These are phyloP conservation scores for Cyanoderma ruficeps DNA, from an alignment of 2,113 vertebrate genomes.

Conservation along the genomic window DNA sequence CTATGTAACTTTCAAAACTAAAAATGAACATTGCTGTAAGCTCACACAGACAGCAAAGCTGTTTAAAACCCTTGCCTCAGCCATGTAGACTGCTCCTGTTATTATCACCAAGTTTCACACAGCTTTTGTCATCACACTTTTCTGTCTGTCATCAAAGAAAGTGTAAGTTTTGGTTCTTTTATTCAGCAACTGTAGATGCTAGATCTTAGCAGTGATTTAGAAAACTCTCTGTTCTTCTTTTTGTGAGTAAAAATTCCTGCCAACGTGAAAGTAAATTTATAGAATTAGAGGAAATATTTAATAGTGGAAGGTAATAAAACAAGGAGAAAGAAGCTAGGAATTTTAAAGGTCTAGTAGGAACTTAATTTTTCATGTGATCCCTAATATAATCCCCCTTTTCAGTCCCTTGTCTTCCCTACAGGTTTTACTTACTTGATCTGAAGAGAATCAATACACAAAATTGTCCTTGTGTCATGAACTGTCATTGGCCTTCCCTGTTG, in stretches of 20 bases:
- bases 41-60: neutral
- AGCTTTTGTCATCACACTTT: conserved; percentile 20
- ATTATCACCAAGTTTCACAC: neutral
- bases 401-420: neutral
- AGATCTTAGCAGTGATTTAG: neutral
- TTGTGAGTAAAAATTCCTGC: neutral
- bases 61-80: neutral
- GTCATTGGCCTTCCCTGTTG: neutral
- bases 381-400: neutral
- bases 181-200: neutral
- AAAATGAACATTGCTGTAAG: neutral
- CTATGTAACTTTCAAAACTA: neutral
- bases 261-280: neutral
- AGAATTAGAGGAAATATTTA: neutral
- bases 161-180: neutral
- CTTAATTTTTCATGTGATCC: neutral
- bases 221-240: neutral
- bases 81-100: neutral
- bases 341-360: neutral
- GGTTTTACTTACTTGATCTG: neutral
- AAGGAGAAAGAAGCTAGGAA: neutral
- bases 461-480: neutral
- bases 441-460: neutral
- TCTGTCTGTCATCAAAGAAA: conserved; percentile 27
- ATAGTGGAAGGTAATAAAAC: neutral